Base-by-base conservation (phyloP, 2,113 vertebrate genomes). In the Pangasianodon hypophthalmus region DNA sequence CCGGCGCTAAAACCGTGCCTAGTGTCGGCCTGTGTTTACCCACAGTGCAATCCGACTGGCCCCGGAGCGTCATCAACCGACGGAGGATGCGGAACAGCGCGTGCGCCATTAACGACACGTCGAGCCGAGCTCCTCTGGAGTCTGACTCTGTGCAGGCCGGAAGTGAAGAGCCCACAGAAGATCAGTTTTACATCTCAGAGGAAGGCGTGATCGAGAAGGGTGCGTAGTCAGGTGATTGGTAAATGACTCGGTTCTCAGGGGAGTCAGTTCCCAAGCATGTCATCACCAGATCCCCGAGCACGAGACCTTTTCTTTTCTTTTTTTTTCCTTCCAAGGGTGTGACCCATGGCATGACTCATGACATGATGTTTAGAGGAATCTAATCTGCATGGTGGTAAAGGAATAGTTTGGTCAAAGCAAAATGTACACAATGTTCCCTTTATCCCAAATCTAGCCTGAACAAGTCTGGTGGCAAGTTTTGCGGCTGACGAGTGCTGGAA, bases 1-100 rank as follows among this genome's bases (percentile, higher is more conserved):
- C 73, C n/a, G 83, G 75, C n/a, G 62, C 86, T 4, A 94, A 90
- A 90, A 67, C 86, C 26, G 48, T 92, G 6, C 92, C 93, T 0
- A 92, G 93, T 64, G 93, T 93, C 1, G 93, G 93, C 7, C 91
- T 94, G 48, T 93, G 93, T 54, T 60, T 92, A 13, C 93, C 93
- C 48, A 93, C 93, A 0, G 90, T 92, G 24, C 93, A 93, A 85
- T 50, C 88, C 24, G 93, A 93, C 58, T 92, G 92, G 88, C 87
- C 90, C 32, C 90, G 91, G 6, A 88, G 85, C 8, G 46, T 80
- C 14, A 64, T 84, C 18, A 92, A 87, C 88, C 89, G 91, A 50
- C 90, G 89, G 26, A 89, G 88, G 54, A 26, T 91, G 8, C 89
- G 92, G 3, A 48, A 41, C 86, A 24, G 37, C 62, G 4, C 69